phyloP scores from a whole-genome alignment of 2,797 vertebrate species.

The Alca torda region DNA sequence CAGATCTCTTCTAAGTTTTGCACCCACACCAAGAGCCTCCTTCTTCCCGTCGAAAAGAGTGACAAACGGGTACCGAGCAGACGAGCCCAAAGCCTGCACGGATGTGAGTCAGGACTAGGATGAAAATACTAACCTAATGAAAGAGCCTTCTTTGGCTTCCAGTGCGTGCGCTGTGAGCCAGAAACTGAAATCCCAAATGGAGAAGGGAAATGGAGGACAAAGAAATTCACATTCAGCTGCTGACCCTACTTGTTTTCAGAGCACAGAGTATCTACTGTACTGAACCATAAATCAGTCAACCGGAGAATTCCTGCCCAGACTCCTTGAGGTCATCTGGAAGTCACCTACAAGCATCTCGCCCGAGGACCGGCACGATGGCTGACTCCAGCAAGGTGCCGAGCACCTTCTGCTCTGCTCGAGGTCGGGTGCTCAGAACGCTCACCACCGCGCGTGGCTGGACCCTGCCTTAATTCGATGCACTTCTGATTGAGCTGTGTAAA shows the following conservation, averaged over 20 bases:
- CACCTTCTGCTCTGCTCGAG: background rate
- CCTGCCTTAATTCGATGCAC: background rate
- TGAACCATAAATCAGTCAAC: background rate
- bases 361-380: accelerated
- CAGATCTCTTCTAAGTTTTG: background rate
- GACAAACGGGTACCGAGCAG: background rate
- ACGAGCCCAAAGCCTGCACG: background rate
- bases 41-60: constrained; percentile 7
- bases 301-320: background rate
- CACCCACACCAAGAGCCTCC: constrained; percentile 1
- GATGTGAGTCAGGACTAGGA: background rate
- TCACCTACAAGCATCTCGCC: background rate
- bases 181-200: constrained; percentile 2
- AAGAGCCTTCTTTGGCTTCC: background rate
- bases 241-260: background rate
- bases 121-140: constrained; percentile 1
- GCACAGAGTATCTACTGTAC: background rate
- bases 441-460: background rate
- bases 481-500: background rate
- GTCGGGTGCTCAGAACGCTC: background rate
- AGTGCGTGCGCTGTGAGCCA: background rate
- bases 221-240: background rate
- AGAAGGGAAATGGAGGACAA: background rate
- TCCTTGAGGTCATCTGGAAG: background rate
- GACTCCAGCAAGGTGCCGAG: background rate